phyloP scores from a whole-genome alignment of 2,888 invertebrate species.

The Sussaba pulchella region DNA sequence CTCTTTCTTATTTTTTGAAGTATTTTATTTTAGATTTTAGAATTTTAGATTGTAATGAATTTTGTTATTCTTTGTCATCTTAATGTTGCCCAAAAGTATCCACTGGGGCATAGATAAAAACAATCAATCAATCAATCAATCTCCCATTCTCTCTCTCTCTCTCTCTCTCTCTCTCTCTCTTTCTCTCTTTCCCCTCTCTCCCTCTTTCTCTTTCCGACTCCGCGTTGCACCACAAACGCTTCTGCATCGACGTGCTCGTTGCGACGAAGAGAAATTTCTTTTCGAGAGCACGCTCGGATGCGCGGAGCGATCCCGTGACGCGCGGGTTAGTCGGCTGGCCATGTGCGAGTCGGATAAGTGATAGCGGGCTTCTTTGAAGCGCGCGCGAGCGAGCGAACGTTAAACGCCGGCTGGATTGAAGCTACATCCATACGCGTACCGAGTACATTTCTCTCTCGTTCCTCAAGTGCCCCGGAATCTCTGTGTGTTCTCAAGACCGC shows the following conservation, averaged over 20 bases:
- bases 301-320: slow-evolving; percentile 55
- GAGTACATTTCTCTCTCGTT: background rate
- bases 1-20: no score
- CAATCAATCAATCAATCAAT: no score
- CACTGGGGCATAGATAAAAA: no score
- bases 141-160: no score
- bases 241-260: slow-evolving; percentile 11
- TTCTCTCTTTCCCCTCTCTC: no score
- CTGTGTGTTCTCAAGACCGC: slow-evolving; percentile 52
- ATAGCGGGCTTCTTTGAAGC: slow-evolving; percentile 82
- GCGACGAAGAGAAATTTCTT: slow-evolving; percentile 43
- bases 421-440: background rate
- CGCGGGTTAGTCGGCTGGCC: slow-evolving; percentile 74
- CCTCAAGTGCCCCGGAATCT: slow-evolving; percentile 61
- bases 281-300: slow-evolving; percentile 34
- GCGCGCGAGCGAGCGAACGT: slow-evolving; percentile 18
- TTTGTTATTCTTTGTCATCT: no score
- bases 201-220: background rate
- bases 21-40: no score
- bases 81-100: no score
- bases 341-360: slow-evolving; percentile 80
- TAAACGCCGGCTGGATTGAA: slow-evolving; percentile 45
- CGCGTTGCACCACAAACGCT: background rate
- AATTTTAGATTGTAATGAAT: no score
- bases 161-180: no score